Evolutionary conservation across 2,113 vertebrate genomes (phyloP), one percentile per base, ranked within the genome.

Genomic region (Mixornis gularis): DNA sequence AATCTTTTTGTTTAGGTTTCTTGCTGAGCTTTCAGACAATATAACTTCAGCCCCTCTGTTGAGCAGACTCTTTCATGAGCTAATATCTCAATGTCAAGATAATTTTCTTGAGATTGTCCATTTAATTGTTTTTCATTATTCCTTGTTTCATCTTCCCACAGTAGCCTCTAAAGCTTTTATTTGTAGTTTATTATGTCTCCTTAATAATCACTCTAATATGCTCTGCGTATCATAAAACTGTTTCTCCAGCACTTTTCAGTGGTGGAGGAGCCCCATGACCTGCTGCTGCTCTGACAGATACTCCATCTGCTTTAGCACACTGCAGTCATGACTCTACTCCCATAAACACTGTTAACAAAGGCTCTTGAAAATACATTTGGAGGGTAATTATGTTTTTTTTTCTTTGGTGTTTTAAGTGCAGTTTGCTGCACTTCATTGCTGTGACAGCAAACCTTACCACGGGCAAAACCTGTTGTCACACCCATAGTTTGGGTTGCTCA

Each of bases 1-100:
- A 66, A 78, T 79, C n/a, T 76, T 38, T 93, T 89, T 82, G 24
- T 72, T 92, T 76, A 69, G 27, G 18, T 58, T 85, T 92, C 55
- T 58, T 79, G 17, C 41, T 85, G 77, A 43, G 65, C 5, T 92
- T 90, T 89, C 62, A 79, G 70, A 65, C 44, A 79, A 41, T 76
- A 8, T 25, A 63, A 17, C 58, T 48, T 74, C 51, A 80, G 59
- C 46, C 22, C 9, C 4, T 77, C 59, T 62, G 10, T 55, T 77
- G 55, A 72, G 25, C 38, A 88, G 51, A 77, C 59, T 51, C 22
- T 85, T 93, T 55, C 44, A 72, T 10, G 29, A 60, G 15, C 25
- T 74, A 56, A 5, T 86, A 64, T 30, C 48, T 91, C 48, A 60
- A 32, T 40, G 27, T 48, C 21, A 27, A 78, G 52, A 94, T 59